Base-by-base conservation (phyloP, 2,113 vertebrate genomes). In the Ceyx melanurus region DNA sequence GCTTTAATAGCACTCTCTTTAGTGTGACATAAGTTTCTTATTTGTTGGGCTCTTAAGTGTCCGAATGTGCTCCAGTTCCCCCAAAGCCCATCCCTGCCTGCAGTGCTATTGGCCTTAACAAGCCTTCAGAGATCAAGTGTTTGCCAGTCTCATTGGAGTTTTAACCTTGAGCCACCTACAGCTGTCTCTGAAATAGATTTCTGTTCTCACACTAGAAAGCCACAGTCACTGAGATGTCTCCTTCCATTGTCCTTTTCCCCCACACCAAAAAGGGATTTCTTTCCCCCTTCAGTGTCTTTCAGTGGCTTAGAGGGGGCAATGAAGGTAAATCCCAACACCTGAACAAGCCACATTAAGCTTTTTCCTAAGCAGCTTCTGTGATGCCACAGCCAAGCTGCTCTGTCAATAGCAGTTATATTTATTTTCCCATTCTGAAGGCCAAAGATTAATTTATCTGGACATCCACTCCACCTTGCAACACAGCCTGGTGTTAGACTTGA, bases 391-490 rank as follows among this genome's bases (percentile, higher is more conserved):
- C 85, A 90, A 92, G 72, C 80, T 82, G 15, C 87, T 93, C 66
- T 85, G 79, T 86, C 66, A 94, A 88, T 65, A 94, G 56, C 29
- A 22, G 86, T 74, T 92, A 3, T 86, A 56, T 96, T 92, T 92
- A 40, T 84, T 81, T 93, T 93, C 42, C 78, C 13, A 17, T 67
- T n/a, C 71, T 56, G 68, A 93, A 94, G 87, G 80, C 79, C 74
- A 94, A 93, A 80, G 77, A 96, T 85, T 92, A 93, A 83, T 95
- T 94, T 93, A 94, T 89, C 90, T 83, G 73, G 73, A 65, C 0
- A 5, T 54, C 50, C 72, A 60, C 43, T 83, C 62, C 48, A 83
- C 90, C 86, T 95, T 89, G 88, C 85, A 94, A 74, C 46, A 74
- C 21, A 94, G 76, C 31, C 62, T 89, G 37, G 54, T 94, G 89